Conservation (phyloP, 2,113 vertebrate species). For the Pseudois nayaur region DNA sequence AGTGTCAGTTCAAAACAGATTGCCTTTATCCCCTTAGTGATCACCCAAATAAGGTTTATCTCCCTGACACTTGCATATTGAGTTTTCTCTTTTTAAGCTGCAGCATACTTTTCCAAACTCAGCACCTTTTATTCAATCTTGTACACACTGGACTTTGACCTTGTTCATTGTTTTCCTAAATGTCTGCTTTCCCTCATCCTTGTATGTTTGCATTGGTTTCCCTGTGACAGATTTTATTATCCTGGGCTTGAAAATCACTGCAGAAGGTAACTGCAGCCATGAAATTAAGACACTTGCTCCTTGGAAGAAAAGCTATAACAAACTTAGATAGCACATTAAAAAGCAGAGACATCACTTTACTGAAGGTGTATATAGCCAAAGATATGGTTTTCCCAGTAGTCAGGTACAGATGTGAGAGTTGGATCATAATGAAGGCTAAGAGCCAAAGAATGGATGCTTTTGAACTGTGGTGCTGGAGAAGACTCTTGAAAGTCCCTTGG, state of each 20-base stretch:
- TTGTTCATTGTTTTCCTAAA: background rate
- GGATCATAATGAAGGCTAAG: background rate
- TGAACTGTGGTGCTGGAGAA: background rate
- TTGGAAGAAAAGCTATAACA: background rate
- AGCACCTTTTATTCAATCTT: background rate
- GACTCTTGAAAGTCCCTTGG: background rate
- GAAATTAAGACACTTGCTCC: background rate
- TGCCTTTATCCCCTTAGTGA: background rate
- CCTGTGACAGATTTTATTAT: background rate
- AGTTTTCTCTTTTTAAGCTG: background rate
- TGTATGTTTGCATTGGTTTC: background rate
- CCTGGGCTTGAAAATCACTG: background rate
- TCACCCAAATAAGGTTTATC: background rate
- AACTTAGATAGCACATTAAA: background rate
- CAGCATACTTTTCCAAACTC: background rate
- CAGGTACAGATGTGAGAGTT: background rate
- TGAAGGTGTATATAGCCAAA: background rate
- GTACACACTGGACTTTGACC: background rate
- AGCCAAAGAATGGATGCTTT: background rate
- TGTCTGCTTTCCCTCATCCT: background rate
- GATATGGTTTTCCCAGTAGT: background rate
- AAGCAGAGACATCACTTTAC: background rate
- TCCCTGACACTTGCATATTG: background rate
- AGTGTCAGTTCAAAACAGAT: background rate
- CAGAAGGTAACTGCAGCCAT: background rate